phyloP scores from a whole-genome alignment of 2,113 vertebrate species.

The Tursiops truncatus region DNA sequence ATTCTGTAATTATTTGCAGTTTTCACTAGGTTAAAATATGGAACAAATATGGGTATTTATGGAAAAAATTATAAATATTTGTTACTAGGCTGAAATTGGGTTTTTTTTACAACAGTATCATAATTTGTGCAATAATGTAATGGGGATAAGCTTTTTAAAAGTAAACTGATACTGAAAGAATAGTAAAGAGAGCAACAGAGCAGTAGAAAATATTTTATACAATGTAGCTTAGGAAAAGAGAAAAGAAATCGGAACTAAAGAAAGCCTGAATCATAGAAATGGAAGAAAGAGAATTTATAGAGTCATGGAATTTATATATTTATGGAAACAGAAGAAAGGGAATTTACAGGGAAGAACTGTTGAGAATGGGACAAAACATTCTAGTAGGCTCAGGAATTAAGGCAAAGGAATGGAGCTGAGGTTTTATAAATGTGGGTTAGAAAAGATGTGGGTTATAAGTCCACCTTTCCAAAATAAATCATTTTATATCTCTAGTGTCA shows the following conservation, averaged over 20 bases:
- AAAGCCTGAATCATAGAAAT: background rate
- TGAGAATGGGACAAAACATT: background rate
- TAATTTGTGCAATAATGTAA: background rate
- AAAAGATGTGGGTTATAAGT: background rate
- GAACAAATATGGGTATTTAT: background rate
- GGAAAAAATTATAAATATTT: background rate
- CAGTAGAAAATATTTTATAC: background rate
- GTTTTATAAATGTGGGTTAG: background rate
- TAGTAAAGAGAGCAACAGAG: background rate
- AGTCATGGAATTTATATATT: background rate
- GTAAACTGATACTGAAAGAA: background rate
- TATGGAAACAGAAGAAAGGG: too few relatives aligned
- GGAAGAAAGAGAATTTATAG: background rate
- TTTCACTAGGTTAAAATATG: background rate
- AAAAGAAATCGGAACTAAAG: background rate
- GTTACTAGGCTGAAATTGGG: background rate
- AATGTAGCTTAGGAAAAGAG: background rate
- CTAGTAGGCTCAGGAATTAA: background rate
- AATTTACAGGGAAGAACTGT: background rate
- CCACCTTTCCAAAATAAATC: background rate
- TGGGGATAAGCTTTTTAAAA: background rate
- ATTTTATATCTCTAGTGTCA: background rate
- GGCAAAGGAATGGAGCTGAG: background rate
- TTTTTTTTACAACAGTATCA: background rate
- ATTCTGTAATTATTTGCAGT: background rate